A percentile compares a stretch with the other conserved stretches of the same genome.
Conservation (phyloP, 1,140 invertebrate species). For the Orchesella cincta region DNA sequence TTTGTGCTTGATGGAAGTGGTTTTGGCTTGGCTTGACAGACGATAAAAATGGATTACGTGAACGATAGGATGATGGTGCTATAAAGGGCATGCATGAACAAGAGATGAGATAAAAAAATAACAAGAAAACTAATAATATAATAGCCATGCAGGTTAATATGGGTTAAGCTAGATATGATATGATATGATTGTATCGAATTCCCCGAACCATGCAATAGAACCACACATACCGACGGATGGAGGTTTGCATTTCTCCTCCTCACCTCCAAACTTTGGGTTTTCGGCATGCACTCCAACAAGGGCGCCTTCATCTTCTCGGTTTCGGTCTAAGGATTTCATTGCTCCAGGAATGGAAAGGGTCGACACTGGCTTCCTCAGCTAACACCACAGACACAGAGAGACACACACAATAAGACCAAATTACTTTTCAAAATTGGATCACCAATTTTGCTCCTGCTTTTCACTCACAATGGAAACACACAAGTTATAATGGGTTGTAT, state of each 20-base stretch:
- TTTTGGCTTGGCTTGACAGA: too few species aligned
- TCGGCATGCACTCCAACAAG: conserved; percentile 81
- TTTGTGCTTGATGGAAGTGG: too few species aligned
- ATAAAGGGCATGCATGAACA: too few species aligned
- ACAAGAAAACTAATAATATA: neutral
- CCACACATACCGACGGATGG: neutral
- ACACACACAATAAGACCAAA: neutral
- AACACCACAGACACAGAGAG: conserved; percentile 53
- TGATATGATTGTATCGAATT: too few species aligned
- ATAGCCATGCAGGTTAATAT: neutral
- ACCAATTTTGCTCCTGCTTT: neutral
- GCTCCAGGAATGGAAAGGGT: conserved; percentile 87
- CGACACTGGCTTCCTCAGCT: conserved; percentile 94
- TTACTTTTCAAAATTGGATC: neutral
- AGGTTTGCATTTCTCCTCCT: conserved; percentile 67
- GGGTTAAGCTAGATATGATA: too few species aligned
- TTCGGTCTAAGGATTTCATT: conserved; percentile 52
- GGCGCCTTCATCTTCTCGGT: conserved; percentile 72
- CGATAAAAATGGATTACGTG: too few species aligned
- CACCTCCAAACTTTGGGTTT: conserved; percentile 71
- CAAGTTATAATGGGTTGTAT: neutral
- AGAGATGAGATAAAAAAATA: neutral
- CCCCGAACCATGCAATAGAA: too few species aligned
- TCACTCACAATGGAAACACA: too few species aligned
- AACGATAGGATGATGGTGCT: too few species aligned